Evolutionary conservation across 2,888 invertebrate genomes (phyloP).

Genomic region (Dicycla oo): DNA sequence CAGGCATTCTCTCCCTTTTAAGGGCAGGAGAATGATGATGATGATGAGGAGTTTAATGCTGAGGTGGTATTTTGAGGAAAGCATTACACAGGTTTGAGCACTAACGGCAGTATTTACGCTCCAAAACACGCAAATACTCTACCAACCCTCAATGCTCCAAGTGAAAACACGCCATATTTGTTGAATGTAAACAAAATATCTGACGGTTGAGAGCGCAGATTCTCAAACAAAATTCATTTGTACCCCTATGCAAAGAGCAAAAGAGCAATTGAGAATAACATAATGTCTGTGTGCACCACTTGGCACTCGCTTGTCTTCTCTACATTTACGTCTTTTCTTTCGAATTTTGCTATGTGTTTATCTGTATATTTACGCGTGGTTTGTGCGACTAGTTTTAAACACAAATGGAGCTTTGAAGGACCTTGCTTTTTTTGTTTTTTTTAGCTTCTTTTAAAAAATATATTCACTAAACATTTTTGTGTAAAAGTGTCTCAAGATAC

Average conservation of each 20-base stretch:
- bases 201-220: slow-evolving; percentile 3
- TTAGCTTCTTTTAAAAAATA: too few species aligned
- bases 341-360: neutral
- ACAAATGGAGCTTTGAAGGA: neutral
- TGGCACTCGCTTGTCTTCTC: slow-evolving; percentile 35
- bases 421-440: too few species aligned
- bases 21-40: too few species aligned
- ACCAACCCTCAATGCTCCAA: slow-evolving; percentile 6
- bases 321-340: slow-evolving; percentile 13
- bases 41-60: too few species aligned
- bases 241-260: slow-evolving; percentile 20
- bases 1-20: too few species aligned
- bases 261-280: slow-evolving; percentile 37
- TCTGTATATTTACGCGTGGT: neutral
- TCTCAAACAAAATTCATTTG: slow-evolving; percentile 31
- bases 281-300: slow-evolving; percentile 39
- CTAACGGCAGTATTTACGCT: too few species aligned
- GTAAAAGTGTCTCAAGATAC: too few species aligned
- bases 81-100: neutral
- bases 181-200: slow-evolving; percentile 20
- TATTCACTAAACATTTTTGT: too few species aligned
- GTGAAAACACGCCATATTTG: slow-evolving; percentile 23
- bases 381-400: neutral
- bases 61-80: too few species aligned
- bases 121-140: neutral